Conservation (phyloP, 2,113 vertebrate species). For the Rissa tridactyla region DNA sequence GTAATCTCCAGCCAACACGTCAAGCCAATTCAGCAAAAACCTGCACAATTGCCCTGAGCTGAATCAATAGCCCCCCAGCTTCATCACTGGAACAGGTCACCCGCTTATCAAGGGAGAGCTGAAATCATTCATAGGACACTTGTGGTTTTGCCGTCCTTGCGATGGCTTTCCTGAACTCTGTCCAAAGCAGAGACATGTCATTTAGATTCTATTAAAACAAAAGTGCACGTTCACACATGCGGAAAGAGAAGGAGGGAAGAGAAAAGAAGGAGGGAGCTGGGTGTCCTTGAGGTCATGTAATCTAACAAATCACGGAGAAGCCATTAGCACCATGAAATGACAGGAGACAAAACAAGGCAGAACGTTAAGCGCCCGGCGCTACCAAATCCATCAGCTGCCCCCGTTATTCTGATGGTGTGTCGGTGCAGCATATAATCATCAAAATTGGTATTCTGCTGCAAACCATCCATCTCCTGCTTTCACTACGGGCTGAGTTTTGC, state of each 20-base stretch:
- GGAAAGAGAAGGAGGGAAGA: neutral
- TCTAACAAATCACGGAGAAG: neutral
- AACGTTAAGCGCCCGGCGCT: neutral
- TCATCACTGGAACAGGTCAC: neutral
- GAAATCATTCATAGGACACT: neutral
- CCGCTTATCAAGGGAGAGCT: neutral
- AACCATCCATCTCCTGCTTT: neutral
- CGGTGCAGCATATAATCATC: constrained; percentile 25
- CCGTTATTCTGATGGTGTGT: neutral
- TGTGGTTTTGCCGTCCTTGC: neutral
- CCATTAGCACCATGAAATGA: neutral
- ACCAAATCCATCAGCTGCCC: neutral
- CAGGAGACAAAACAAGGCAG: constrained; percentile 10
- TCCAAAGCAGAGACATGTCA: neutral
- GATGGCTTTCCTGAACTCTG: constrained; percentile 8
- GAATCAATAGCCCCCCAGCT: neutral
- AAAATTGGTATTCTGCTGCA: constrained; percentile 2
- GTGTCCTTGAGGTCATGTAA: constrained; percentile 17
- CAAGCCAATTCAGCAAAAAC: neutral
- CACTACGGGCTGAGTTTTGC: neutral
- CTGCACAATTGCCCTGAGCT: neutral
- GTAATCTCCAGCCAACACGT: neutral
- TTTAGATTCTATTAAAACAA: constrained; percentile 33
- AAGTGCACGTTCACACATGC: accelerated
- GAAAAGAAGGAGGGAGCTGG: neutral